Evolutionary conservation across 2,113 vertebrate genomes (phyloP), one percentile per base, ranked within the genome.

Genomic region (Cyphomyrus discorhynchus): DNA sequence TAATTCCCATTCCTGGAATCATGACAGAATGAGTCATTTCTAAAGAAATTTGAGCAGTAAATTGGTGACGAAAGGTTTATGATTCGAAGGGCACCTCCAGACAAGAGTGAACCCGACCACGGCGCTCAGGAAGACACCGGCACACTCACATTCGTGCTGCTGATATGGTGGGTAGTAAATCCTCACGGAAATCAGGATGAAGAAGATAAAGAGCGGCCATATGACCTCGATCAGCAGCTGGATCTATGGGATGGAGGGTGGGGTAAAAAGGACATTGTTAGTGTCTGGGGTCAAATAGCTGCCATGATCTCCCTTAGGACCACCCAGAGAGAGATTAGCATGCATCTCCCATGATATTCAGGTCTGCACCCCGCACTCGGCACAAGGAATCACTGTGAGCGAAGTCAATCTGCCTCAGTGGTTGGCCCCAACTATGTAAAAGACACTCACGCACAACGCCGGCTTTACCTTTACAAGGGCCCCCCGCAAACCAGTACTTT

Each of bases 131-230:
- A 7, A n/a, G 21, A 58, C 19, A 13, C 1, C 17, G 1, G 49
- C 47, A 31, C 94, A 98, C 98, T 99, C 94, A 99, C 98, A 99
- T 94, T 99, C 97, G 93, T 98, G 98, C 91, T 99, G 98, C 89
- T 99, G 98, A 0, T 99, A 98, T 0, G 98, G 98, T 1, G 98
- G 98, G 93, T 98, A 99, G 93, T 95, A 97, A 50, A 98, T 93
- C 89, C 98, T 96, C 90, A 99, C 98, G 2, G 97, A 96, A 89
- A 99, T 98, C 94, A 99, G 94, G 94, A 99, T 99, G 94, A 99
- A 97, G 96, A 99, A 99, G 95, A 99, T 98, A 92, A 99, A 97
- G 0, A 99, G 96, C 45, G 98, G 98, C 98, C 98, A 99, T 87
- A 96, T 92, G 88, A 99, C 96, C 94, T 99, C 98, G 2, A 98